phyloP scores from a whole-genome alignment of 2,888 invertebrate species.

The Mythimna vitellina region DNA sequence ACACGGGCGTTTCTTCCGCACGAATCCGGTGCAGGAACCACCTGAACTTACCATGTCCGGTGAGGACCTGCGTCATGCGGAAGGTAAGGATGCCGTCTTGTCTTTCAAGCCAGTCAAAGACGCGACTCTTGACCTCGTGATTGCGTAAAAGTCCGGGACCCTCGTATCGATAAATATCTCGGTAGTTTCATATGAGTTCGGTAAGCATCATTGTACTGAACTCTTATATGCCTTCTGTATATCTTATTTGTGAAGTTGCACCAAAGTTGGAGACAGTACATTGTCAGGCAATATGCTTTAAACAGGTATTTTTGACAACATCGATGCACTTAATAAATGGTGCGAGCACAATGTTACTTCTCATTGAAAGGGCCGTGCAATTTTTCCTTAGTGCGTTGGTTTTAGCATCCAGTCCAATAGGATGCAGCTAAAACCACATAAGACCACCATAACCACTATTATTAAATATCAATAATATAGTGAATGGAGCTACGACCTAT shows the following conservation, averaged over 20 bases:
- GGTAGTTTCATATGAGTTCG: no score
- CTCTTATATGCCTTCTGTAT: no score
- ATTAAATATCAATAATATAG: not conserved
- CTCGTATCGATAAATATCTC: not conserved
- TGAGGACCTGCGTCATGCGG: no score
- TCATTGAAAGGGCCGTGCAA: not conserved
- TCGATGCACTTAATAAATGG: not conserved
- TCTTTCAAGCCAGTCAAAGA: not conserved
- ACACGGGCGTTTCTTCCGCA: no score
- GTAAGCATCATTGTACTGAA: no score
- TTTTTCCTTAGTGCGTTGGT: not conserved
- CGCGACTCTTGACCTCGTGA: not conserved
- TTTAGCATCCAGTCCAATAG: not conserved
- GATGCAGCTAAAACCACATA: not conserved
- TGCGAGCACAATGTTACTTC: not conserved
- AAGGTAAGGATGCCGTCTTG: no score
- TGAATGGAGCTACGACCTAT: not conserved
- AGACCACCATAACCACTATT: no score
- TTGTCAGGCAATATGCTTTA: not conserved
- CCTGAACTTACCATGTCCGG: no score
- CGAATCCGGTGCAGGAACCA: no score
- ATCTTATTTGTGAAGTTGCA: not conserved
- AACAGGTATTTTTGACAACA: not conserved
- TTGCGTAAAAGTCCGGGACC: not conserved
- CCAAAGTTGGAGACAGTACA: not conserved